Evolutionary conservation across 2,888 invertebrate species (phyloP), one percentile per base, ranked within the genome.

Genomic region (Galeopsomyia nigrocyanea): DNA sequence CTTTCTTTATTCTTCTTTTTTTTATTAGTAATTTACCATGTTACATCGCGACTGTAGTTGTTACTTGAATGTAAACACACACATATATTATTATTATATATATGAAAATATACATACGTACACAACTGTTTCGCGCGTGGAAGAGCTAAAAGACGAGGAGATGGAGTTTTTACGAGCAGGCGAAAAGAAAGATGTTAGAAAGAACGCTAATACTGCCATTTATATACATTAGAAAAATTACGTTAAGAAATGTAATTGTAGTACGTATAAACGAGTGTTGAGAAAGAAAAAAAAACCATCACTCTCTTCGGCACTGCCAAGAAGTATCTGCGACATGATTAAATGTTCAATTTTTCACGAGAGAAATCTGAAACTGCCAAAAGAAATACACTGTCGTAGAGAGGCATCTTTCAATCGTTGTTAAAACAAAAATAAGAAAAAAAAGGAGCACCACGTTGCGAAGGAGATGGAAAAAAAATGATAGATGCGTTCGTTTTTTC

Each of bases 21-120:
- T 19, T 65, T 68, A 61, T 69, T 63, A 51, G 62, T 62, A 69
- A 13, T 39, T 39, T 39, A 39, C 39, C 39, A 39, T 39, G 39
- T 39, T 39, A 39, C 39, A 62, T 71, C 26, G 68, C 64, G 68
- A 68, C 39, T 68, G 62, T 75, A 64, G 53, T 71, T 71, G 60
- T 71, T 60, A 68, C 60, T 65, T 13, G 49, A 71, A 68, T 65
- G 31, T 74, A 68, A n/a, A n/a, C 58, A 71, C 49, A 76, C 73
- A 76, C 73, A 75, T 75, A 78, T 75, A 77, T 75, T 39, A 39
- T 39, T 74, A 77, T 77, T 74, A 76, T 74, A 76, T 71, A 75
- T 71, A 65, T 51, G 70, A 61, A 68, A 63, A 68, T 64, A 69
- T 64, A 67, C 57, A 69, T 67, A 62, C 60, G 64, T 73, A 66